Evolutionary conservation across 2,888 invertebrate genomes (phyloP).

Genomic region (Labia minor): DNA sequence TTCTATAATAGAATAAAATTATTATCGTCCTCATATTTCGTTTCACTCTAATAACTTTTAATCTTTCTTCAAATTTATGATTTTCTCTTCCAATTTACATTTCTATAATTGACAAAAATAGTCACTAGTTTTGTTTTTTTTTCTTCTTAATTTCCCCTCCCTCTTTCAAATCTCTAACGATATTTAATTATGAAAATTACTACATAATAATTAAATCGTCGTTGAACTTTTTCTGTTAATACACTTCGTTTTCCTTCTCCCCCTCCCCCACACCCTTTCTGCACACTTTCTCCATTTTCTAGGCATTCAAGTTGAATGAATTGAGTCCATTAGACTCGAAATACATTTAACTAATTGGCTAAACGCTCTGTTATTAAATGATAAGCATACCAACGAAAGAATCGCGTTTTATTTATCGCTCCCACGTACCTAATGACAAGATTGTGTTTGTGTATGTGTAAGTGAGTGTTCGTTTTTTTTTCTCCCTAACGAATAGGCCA

Average conservation of each 20-base stretch:
- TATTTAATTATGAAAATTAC: conserved; percentile 9
- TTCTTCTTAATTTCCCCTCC: too few relatives aligned
- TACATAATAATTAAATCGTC: neutral
- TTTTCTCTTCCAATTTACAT: neutral
- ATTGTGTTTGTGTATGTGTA: too few relatives aligned
- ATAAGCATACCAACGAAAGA: neutral
- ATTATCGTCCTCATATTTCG: too few relatives aligned
- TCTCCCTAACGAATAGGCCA: neutral
- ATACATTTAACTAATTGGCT: conserved; percentile 8
- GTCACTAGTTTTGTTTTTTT: neutral
- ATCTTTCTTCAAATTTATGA: too few relatives aligned
- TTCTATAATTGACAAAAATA: conserved; percentile 1
- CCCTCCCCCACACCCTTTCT: neutral
- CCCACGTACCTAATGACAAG: neutral
- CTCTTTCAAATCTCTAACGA: neutral
- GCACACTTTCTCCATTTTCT: neutral
- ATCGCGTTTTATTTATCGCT: neutral
- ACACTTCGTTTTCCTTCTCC: neutral
- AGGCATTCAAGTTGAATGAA: neutral
- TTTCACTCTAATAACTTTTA: too few relatives aligned
- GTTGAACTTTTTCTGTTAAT: neutral
- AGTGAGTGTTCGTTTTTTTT: too few relatives aligned
- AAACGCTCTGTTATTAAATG: conserved; percentile 6
- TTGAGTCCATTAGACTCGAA: neutral
- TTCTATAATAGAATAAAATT: too few relatives aligned